Base-by-base conservation (phyloP, 2,797 vertebrate genomes). In the Sebastes paucispinis region DNA sequence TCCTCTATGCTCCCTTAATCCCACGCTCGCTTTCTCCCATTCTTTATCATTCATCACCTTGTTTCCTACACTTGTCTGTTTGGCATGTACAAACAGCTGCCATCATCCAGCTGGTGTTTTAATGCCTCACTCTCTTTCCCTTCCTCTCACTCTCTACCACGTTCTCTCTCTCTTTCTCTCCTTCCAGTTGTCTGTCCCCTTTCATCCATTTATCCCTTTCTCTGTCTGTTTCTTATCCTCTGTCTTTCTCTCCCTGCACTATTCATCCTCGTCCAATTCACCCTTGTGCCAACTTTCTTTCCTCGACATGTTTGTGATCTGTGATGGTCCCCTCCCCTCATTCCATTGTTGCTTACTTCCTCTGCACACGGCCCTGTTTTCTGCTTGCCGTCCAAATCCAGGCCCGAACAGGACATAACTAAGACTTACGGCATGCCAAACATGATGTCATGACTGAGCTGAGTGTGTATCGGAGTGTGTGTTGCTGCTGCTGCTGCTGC, bases 321-420 rank as follows among this genome's bases (percentile, higher is more conserved):
- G 72, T 32, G 79, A 84, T 57, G 77, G 78, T 58, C 77, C 75
- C 87, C 88, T 81, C 88, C 90, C 91, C 84, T 84, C 78, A 87
- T 88, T 87, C 87, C 85, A 89, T 92, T 91, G 88, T 88, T 87
- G 74, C 81, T 84, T 76, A 87, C 69, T 93, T 92, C 92, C 91
- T 91, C 76, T 93, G 90, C 91, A 84, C 91, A 92, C 88, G 50
- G 89, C 86, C 66, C 82, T 50, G 47, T 85, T 89, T 87, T 91
- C 85, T 85, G 75, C 88, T 88, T 88, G 83, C 85, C 20, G 75
- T 93, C 90, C 91, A 92, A 89, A 88, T 89, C 87, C 89, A 86
- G 85, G 84, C 82, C 88, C 93, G 91, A 91, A 90, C 92, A 92
- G 93, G 92, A 93, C 91, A 93, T 92, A 90, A 89, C 90, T 91